Percentiles rank a stretch among this genome's conserved stretches.
Evolutionary conservation across 2,113 vertebrate species (phyloP).

Genomic region (Neogobius melanostomus): DNA sequence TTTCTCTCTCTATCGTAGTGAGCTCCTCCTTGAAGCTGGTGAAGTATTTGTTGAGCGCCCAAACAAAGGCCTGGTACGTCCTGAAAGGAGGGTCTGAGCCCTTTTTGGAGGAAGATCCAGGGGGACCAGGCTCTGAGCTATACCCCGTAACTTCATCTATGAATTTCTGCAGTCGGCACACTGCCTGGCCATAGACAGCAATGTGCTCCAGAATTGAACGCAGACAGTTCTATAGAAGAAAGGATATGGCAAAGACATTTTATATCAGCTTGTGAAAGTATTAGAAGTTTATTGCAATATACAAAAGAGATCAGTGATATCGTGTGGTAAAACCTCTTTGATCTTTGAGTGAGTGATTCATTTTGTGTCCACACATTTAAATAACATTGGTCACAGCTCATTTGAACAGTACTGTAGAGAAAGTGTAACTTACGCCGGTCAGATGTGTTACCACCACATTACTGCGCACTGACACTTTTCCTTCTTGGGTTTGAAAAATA

Average conservation of each 20-base stretch:
- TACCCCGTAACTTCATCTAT: constrained; percentile 97
- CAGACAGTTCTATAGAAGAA: constrained; percentile 83
- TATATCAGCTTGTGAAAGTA: not conserved
- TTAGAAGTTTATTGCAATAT: too few species aligned
- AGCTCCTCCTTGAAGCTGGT: constrained; percentile 93
- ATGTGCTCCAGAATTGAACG: constrained; percentile 91
- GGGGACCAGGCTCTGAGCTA: constrained; percentile 75
- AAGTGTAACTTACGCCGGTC: constrained; percentile 83
- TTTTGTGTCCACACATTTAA: too few species aligned
- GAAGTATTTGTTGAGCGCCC: constrained; percentile 96
- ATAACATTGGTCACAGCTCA: not conserved
- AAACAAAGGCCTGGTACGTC: constrained; percentile 98
- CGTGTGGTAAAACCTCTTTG: too few species aligned
- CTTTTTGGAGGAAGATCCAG: constrained; percentile 81
- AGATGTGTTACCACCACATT: constrained; percentile 93
- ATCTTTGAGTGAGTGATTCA: too few species aligned
- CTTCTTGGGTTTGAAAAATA: constrained; percentile 92
- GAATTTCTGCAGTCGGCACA: constrained; percentile 90
- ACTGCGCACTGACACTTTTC: constrained; percentile 89
- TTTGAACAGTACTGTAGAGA: not conserved
- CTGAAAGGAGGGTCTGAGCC: constrained; percentile 88
- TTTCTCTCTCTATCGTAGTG: constrained; percentile 85
- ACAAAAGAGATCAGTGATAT: not conserved
- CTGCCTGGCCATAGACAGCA: constrained; percentile 91
- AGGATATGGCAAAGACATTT: not conserved